Evolutionary conservation across 1,140 invertebrate species (phyloP), one percentile per base, ranked within the genome.

Genomic region (Drosophila biarmipes): DNA sequence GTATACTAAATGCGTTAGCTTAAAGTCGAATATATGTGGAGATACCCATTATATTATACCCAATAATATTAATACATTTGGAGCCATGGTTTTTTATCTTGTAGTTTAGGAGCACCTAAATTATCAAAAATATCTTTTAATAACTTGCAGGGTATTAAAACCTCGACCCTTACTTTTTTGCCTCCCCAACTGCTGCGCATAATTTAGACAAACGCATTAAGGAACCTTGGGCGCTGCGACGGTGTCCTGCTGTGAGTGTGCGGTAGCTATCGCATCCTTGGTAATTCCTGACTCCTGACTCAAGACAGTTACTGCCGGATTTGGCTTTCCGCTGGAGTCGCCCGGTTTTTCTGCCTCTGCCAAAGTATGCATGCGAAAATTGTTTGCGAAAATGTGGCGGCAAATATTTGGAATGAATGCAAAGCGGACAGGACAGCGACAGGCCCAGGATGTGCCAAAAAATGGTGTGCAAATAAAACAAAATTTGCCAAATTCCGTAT

Each of bases 321-420:
- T 54, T 56, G 15, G 40, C 14, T 40, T 58, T 68, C 61, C 40
- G 38, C 40, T 58, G 27, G 24, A 27, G 37, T 53, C 54, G 57
- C 40, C 43, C 48, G 17, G 46, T 42, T 64, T 63, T 64, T 64
- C 69, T 35, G 52, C 53, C 46, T 31, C 57, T 78, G 74, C 57
- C 58, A 87, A 80, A 78, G 63, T 86, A 81, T 87, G 74, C 78
- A 72, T 68, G 74, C 54, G 54, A 84, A 86, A 87, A 81, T 78
- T 87, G 79, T 87, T 86, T 78, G 78, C 59, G 49, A 75, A 81
- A 87, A 79, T 87, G 78, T 81, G 58, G 75, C 82, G 82, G 73
- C 61, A 86, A 86, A 86, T 86, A 78, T 87, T 86, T 72, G 74
- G 63, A 87, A 86, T 86, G 55, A 87, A 87, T 87, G 82, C 82